phyloP scores from a whole-genome alignment of 2,113 vertebrate genomes.

The Dolichotis patagonum region DNA sequence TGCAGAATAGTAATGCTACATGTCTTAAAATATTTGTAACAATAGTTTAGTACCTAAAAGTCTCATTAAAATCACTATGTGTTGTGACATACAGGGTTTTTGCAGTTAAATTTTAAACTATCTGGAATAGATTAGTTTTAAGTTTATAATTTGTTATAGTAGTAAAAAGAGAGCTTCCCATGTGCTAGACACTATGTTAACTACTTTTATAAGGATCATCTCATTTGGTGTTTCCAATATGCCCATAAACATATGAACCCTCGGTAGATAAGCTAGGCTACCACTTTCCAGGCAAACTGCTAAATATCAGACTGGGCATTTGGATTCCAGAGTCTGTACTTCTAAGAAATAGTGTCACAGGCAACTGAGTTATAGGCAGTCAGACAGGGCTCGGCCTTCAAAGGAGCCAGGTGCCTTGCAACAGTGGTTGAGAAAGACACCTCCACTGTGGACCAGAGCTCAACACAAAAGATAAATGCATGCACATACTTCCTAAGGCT shows the following conservation, averaged over 20 bases:
- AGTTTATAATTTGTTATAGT: conserved; percentile 11
- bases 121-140: conserved; percentile 15
- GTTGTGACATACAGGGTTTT: background rate
- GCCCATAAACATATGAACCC: background rate
- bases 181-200: background rate
- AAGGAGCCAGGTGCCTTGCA: too few species aligned
- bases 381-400: too few species aligned
- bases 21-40: conserved; percentile 31
- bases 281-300: background rate
- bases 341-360: background rate
- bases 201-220: background rate
- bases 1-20: background rate
- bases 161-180: conserved; percentile 2
- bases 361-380: too few species aligned
- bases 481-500: too few species aligned
- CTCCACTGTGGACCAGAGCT: too few species aligned
- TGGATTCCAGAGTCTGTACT: background rate
- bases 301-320: background rate
- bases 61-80: background rate
- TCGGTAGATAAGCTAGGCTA: background rate
- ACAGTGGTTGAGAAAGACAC: too few species aligned
- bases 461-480: too few species aligned
- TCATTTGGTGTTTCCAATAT: background rate
- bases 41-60: background rate
- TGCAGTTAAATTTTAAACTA: conserved; percentile 11